Conservation (phyloP, 2,113 vertebrate species). For the Notechis scutatus region DNA sequence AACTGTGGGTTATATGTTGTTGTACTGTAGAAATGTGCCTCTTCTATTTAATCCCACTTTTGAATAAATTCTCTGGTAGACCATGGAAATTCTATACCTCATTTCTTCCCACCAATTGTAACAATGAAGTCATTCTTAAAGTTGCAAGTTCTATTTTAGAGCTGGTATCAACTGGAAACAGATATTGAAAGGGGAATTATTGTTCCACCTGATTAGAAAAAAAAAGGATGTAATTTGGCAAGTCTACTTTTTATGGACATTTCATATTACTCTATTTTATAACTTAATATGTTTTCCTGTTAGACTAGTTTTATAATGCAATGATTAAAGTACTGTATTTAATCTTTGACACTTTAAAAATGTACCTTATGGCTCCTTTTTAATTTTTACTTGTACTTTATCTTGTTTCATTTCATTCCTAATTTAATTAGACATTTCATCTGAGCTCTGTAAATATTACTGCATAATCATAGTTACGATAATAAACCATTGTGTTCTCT, state of each 20-base stretch:
- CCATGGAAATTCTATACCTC: neutral
- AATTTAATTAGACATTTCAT: neutral
- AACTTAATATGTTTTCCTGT: neutral
- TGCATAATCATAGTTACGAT: neutral
- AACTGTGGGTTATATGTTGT: neutral
- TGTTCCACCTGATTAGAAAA: neutral
- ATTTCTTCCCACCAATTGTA: neutral
- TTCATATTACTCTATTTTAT: neutral
- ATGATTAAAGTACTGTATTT: neutral
- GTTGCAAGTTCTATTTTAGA: neutral
- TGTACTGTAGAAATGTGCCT: neutral
- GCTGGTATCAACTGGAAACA: neutral
- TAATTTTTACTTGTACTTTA: neutral
- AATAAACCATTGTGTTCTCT: neutral
- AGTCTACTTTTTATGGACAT: neutral
- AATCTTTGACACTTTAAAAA: neutral
- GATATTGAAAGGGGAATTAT: neutral
- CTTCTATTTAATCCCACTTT: neutral
- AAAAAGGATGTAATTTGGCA: neutral
- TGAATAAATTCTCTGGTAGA: neutral
- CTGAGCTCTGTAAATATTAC: neutral
- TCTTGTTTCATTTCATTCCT: neutral
- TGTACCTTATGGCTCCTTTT: neutral
- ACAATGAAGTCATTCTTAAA: neutral
- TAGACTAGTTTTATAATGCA: neutral